Percentiles rank a stretch among this genome's conserved stretches.
These are phyloP conservation scores for Anthophora plumipes DNA, from an alignment of 2,888 invertebrate genomes.

Conservation along the genomic window DNA sequence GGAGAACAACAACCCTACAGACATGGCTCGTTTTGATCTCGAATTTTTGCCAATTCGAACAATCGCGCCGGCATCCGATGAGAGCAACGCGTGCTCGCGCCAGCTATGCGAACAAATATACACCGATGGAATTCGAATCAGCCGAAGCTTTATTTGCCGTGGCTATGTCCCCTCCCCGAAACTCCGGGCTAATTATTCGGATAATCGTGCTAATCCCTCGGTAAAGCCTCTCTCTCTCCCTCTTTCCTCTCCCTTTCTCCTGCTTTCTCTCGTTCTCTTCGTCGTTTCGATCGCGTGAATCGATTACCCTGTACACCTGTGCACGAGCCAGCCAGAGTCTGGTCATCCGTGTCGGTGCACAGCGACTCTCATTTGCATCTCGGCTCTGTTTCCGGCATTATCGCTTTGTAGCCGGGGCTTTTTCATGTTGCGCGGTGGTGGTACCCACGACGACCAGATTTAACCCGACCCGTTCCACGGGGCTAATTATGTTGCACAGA, in stretches of 20 bases:
- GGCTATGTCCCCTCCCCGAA: conserved; percentile 58
- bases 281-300: conserved; percentile 75
- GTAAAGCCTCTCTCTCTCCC: conserved; percentile 66
- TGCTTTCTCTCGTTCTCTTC: no score
- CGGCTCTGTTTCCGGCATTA: conserved; percentile 38
- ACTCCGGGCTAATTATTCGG: conserved; percentile 81
- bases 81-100: conserved; percentile 11
- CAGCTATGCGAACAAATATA: conserved; percentile 55
- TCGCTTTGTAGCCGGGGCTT: conserved; percentile 38
- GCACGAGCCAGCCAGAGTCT: conserved; percentile 8
- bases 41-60: conserved; percentile 24
- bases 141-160: conserved; percentile 75
- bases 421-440: background rate
- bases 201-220: conserved; percentile 81
- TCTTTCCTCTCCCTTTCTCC: no score
- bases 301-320: conserved; percentile 75
- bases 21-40: conserved; percentile 14
- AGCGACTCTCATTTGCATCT: conserved; percentile 69
- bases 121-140: conserved; percentile 68
- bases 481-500: conserved; percentile 48
- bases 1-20: background rate
- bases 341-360: conserved; percentile 19
- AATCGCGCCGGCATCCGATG: conserved; percentile 20
- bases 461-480: conserved; percentile 33
- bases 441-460: conserved; percentile 27